Base-by-base conservation (phyloP, 2,113 vertebrate species). In the Sceloporus undulatus region DNA sequence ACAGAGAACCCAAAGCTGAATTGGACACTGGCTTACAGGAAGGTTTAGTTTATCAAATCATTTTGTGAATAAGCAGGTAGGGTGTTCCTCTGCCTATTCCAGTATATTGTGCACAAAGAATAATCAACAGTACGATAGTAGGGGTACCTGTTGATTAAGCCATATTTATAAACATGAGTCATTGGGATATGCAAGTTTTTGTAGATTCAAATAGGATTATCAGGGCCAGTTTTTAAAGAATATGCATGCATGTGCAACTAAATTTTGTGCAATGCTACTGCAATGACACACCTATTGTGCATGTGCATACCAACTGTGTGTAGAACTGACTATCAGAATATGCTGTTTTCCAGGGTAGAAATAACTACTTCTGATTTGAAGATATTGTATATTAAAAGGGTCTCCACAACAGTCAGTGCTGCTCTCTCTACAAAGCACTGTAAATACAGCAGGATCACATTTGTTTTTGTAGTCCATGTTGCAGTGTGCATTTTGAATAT, bases 201-300 rank as follows among this genome's bases (percentile, higher is more conserved):
- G 4, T 62, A 40, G 54, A 23, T 75, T 82, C 59, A 48, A n/a
- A 6, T 78, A 56, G 80, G 27, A 80, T 21, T 8, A 54, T 74
- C 54, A 73, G 68, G 59, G 54, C 78, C 68, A 29, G n/a, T 21
- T 87, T 87, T 87, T 59, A 75, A 34, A 40, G 42, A 11, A 52
- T 9, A 13, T 79, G 5, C 56, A 65, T 48, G 68, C 34, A 42
- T 81, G 34, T 42, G 34, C 18, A 82, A 54, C 48, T 85, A 40
- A 29, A 27, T 29, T 48, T 38, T 77, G 54, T 62, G 38, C 13
- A 42, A 19, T 77, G 10, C 84, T 38, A 48, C 21, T n/a, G 25
- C 56, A 68, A 40, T 34, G 48, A 71, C 21, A 81, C 16, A 40
- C 2, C 16, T 27, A 34, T 48, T 81, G 16, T 66, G 38, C 59